Conservation (phyloP, 2,888 invertebrate genomes). For the Trichacis sp. region DNA sequence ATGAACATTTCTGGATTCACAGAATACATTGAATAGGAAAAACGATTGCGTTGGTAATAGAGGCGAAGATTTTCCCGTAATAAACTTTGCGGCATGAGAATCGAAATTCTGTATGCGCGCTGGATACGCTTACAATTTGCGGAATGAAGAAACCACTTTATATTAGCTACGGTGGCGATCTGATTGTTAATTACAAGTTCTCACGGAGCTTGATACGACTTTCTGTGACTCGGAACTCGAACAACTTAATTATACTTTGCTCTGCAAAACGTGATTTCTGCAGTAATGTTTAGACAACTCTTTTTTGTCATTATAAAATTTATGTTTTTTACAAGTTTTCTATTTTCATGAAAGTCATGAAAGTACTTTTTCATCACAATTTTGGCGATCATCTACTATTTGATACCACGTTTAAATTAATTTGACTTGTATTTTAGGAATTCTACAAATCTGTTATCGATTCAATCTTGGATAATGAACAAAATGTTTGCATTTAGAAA, state of each 20-base stretch:
- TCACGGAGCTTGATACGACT: conserved; percentile 36
- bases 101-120: conserved; percentile 23
- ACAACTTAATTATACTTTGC: conserved; percentile 34
- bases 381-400: too few species aligned
- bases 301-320: too few species aligned
- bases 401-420: too few species aligned
- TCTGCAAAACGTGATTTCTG: neutral
- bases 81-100: neutral
- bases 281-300: too few species aligned
- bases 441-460: too few species aligned
- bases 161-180: conserved; percentile 43
- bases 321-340: too few species aligned
- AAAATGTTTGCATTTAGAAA: too few species aligned
- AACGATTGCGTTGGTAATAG: neutral
- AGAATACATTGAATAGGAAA: neutral
- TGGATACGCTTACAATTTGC: conserved; percentile 36
- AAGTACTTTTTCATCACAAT: too few species aligned
- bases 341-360: too few species aligned
- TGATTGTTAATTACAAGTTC: conserved; percentile 40
- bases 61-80: conserved; percentile 13
- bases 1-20: too few species aligned
- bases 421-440: too few species aligned
- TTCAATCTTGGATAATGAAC: too few species aligned
- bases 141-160: conserved; percentile 33
- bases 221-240: conserved; percentile 35